Base-by-base conservation (phyloP, 2,888 invertebrate species). In the Lasioglossum figueresi region DNA sequence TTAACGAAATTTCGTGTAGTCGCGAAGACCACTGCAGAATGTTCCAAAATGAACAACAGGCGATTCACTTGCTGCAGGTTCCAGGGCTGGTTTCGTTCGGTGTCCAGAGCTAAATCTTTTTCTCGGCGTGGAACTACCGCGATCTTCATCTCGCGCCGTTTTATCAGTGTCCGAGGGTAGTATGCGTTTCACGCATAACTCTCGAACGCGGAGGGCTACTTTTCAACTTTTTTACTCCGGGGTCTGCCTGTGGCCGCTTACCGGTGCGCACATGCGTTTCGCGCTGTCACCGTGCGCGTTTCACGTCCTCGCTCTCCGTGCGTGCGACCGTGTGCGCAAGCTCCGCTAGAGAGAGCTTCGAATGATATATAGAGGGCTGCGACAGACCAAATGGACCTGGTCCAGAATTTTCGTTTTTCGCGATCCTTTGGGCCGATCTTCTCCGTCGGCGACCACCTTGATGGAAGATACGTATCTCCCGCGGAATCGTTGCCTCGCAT, bases 191-290 rank as follows among this genome's bases (percentile, higher is more conserved):
- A 86, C 84, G 90, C 92, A 92, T 92, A 93, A 91, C 92, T 93
- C 91, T 88, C 87, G 88, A 88, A 85, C 83, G 83, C 83, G 83
- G 78, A 88, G 86, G 88, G 91, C 91, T 91, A 91, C 91, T 92
- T 92, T 92, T 92, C 91, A 92, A 93, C 92, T 91, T 93, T 56
- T 93, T 92, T 93, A 90, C 85, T n/a, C 56, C n/a, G 56, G 82
- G 81, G 86, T 76, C 81, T 52, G 34, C 19, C 71, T 14, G 79
- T 23, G 74, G n/a, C 59, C 59, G 56, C 4, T n/a, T 59, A 59
- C 56, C 56, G 27, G 59, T 27, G 70, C 27, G 66, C 76, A 79
- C 79, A 70, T 68, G 82, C 75, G 82, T 79, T 88, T 82, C 79
- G 76, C 79, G 40, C 52, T 76, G 83, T 82, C 83, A 59, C 77